Evolutionary conservation across 2,113 vertebrate genomes (phyloP).

Genomic region (Morone chrysops): DNA sequence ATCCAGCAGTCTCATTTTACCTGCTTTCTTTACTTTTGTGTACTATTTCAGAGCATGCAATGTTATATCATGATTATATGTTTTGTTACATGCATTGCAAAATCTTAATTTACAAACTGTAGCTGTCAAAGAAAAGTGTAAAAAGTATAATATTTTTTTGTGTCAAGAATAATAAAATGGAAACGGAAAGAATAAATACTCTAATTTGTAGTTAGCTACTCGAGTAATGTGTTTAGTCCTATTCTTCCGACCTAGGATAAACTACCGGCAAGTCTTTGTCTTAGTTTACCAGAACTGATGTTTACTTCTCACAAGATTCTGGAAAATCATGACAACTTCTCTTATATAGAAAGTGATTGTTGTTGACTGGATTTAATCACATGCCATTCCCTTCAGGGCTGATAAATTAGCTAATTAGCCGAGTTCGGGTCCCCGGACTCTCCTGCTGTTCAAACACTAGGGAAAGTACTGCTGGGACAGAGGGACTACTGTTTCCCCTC

Average conservation of each 20-base stretch:
- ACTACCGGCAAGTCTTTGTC: too few species aligned
- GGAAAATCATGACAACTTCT: background rate
- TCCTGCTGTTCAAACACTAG: conserved; percentile 57
- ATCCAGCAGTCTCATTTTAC: too few species aligned
- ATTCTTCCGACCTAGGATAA: background rate
- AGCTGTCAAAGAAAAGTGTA: too few species aligned
- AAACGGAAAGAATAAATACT: background rate
- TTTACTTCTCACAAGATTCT: background rate
- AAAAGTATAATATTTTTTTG: background rate
- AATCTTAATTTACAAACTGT: background rate
- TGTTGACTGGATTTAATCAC: conserved; percentile 55
- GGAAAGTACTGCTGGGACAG: conserved; percentile 65
- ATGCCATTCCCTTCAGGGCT: conserved; percentile 48
- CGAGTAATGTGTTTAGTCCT: too few species aligned
- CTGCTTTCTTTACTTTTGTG: background rate
- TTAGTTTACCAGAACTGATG: background rate
- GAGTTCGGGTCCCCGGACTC: conserved; percentile 56
- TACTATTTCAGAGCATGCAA: background rate
- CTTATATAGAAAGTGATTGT: conserved; percentile 17
- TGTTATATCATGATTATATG: background rate
- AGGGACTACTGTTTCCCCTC: conserved; percentile 61
- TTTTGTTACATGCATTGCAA: too few species aligned
- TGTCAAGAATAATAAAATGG: background rate
- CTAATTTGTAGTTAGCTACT: background rate
- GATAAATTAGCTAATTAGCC: conserved; percentile 70